phyloP scores from a whole-genome alignment of 2,797 vertebrate genomes.

The Leptatherina wallacei region DNA sequence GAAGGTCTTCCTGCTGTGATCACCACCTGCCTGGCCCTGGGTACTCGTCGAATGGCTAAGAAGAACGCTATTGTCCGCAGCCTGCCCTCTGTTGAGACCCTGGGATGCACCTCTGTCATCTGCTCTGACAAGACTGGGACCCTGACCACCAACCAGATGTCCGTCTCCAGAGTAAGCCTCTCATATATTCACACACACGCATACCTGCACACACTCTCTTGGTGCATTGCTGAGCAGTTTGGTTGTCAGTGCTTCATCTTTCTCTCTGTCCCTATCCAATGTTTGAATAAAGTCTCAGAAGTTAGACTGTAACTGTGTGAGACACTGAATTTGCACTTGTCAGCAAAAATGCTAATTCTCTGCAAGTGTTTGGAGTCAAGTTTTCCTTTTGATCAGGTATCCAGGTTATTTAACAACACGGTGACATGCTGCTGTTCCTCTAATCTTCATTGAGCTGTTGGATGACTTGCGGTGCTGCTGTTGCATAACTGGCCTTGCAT shows the following conservation, averaged over 20 bases:
- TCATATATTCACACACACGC: conserved; percentile 17
- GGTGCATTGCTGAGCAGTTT: conserved; percentile 36
- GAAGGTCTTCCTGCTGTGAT: conserved; percentile 96
- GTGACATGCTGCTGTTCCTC: conserved; percentile 37
- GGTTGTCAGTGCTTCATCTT: conserved; percentile 23
- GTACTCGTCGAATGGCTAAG: conserved; percentile 97
- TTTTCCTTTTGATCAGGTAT: conserved; percentile 5
- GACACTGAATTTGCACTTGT: conserved; percentile 5
- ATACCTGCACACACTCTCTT: conserved; percentile 10
- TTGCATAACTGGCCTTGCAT: conserved; percentile 87
- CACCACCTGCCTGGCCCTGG: conserved; percentile 96
- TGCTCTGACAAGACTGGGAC: conserved; percentile 98
- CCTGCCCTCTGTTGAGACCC: conserved; percentile 94
- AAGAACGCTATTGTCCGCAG: conserved; percentile 97
- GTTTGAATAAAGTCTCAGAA: not conserved
- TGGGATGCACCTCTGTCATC: conserved; percentile 97
- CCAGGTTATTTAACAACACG: conserved; percentile 41
- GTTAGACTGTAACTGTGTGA: not conserved
- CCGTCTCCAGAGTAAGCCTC: conserved; percentile 92
- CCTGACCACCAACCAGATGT: conserved; percentile 98
- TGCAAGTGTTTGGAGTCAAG: conserved; percentile 5
- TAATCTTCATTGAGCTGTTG: conserved; percentile 79
- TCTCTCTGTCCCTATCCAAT: not conserved
- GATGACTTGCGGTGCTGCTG: conserved; percentile 82
- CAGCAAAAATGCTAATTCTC: conserved; percentile 31